Evolutionary conservation across 2,797 vertebrate species (phyloP).

Genomic region (Lacerta bilineata): DNA sequence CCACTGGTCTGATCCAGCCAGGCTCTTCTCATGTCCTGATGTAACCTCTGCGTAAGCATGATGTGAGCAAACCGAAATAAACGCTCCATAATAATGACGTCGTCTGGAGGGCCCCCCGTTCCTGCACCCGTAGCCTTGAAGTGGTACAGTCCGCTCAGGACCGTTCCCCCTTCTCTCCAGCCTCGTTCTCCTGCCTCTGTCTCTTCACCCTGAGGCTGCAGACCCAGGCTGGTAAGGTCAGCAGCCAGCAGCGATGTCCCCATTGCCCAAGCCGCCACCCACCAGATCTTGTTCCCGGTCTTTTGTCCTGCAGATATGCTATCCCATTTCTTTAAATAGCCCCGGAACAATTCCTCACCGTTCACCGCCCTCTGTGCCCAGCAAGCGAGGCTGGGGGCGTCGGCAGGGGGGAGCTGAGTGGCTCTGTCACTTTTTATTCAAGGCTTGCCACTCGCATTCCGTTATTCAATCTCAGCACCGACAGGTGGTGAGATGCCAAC

Average conservation of each 20-base stretch:
- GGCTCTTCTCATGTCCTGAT: no score
- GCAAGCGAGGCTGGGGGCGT: background rate
- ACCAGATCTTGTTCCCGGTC: no score
- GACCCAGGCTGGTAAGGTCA: background rate
- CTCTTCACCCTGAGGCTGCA: no score
- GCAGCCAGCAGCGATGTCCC: accelerated
- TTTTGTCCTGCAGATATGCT: background rate
- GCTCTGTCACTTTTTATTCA: slow-evolving; percentile 31
- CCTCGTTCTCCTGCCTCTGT: background rate
- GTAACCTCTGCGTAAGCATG: no score
- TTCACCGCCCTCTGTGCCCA: background rate
- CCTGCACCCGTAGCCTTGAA: background rate
- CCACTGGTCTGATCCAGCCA: no score
- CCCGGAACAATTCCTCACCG: accelerated
- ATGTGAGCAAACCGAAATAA: no score
- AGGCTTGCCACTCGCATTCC: slow-evolving; percentile 49
- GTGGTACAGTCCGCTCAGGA: background rate
- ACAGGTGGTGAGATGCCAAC: slow-evolving; percentile 58
- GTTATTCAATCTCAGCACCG: background rate
- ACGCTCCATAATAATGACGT: no score
- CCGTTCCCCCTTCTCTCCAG: background rate
- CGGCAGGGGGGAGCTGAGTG: background rate
- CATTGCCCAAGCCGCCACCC: background rate
- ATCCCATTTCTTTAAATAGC: slow-evolving; percentile 39
- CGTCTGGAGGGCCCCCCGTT: background rate